These are phyloP conservation scores for Pristionchus arcanus DNA, from an alignment of 2,888 invertebrate genomes.

Conservation along the genomic window DNA sequence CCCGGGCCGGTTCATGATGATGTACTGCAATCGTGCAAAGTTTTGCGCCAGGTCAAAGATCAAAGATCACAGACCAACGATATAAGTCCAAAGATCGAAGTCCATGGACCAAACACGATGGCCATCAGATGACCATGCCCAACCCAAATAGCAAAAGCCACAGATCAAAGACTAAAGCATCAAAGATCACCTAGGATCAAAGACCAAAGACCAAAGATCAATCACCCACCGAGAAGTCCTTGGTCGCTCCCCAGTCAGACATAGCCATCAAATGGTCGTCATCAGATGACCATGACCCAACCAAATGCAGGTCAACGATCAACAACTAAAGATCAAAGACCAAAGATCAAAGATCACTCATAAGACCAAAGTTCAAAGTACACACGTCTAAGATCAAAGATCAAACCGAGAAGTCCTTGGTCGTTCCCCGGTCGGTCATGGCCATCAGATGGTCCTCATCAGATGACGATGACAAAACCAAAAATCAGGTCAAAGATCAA, in stretches of 20 bases:
- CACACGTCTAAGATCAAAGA: too few species aligned
- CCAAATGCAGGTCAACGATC: constrained; percentile 1
- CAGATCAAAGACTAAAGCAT: too few species aligned
- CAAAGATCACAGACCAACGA: neutral
- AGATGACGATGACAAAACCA: too few species aligned
- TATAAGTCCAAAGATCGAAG: too few species aligned
- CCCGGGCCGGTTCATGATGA: constrained; percentile 13
- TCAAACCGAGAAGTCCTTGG: constrained; percentile 36
- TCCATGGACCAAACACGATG: constrained; percentile 14
- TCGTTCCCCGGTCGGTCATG: constrained; percentile 34
- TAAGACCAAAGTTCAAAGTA: too few species aligned
- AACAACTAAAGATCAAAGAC: neutral
- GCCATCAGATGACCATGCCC: neutral
- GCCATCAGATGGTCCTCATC: neutral
- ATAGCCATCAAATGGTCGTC: neutral
- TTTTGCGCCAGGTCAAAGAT: neutral
- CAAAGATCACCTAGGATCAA: too few species aligned
- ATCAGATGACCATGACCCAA: too few species aligned
- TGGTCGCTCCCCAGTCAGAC: too few species aligned
- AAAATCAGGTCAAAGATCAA: neutral
- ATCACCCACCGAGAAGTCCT: too few species aligned
- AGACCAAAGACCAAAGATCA: too few species aligned
- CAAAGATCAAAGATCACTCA: neutral
- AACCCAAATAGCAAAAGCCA: too few species aligned
- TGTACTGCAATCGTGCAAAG: neutral